Evolutionary conservation across 1,140 invertebrate species (phyloP).

Genomic region (Nomia melanderi): DNA sequence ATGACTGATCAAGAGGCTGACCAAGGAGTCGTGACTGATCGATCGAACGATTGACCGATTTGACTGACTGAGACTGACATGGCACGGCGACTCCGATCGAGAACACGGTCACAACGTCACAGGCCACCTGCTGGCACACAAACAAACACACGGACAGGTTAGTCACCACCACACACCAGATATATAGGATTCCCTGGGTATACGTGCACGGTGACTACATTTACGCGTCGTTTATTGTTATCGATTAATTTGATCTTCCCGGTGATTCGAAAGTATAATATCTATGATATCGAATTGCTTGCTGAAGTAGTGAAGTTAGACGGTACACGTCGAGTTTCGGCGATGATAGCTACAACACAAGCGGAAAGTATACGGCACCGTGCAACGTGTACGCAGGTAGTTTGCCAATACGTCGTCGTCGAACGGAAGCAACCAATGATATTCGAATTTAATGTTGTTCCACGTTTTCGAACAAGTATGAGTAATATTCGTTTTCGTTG

Average conservation of each 20-base stretch:
- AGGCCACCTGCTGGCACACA: conserved; percentile 82
- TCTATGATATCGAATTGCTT: too few relatives aligned
- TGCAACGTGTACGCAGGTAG: conserved; percentile 57
- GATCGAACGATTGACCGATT: conserved; percentile 54
- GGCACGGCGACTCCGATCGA: conserved; percentile 81
- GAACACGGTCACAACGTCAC: conserved; percentile 81
- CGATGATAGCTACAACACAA: too few relatives aligned
- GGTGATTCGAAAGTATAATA: too few relatives aligned
- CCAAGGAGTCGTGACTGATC: conserved; percentile 61
- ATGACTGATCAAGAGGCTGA: conserved; percentile 65
- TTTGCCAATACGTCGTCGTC: conserved; percentile 49
- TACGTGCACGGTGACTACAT: conserved; percentile 47
- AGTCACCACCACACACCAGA: conserved; percentile 80
- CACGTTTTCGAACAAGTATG: too few relatives aligned
- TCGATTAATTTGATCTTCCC: too few relatives aligned
- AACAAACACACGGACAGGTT: conserved; percentile 82
- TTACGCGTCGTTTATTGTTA: too few relatives aligned
- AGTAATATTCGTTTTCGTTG: neutral
- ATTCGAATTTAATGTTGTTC: too few relatives aligned
- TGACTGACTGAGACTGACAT: conserved; percentile 76
- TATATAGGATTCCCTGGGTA: conserved; percentile 55
- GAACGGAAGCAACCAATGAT: conserved; percentile 48
- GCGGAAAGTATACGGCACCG: conserved; percentile 34
- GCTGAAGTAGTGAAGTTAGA: too few relatives aligned
- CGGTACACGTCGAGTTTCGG: too few relatives aligned